Evolutionary conservation across 2,888 invertebrate species (phyloP), one percentile per base, ranked within the genome.

Genomic region (Plebejus argus): DNA sequence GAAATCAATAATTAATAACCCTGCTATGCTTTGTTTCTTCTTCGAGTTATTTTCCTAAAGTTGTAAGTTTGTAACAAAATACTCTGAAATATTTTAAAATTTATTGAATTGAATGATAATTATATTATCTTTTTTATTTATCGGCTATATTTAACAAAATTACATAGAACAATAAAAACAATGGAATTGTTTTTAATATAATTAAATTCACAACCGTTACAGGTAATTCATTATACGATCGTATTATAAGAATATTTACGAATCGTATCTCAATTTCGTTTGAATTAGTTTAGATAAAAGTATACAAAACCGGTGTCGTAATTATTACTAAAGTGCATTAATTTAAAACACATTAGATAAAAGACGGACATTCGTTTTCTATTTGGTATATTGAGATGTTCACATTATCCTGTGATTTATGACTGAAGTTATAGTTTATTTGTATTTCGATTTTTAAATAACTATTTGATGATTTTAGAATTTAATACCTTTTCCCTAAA

Each of bases 281-380:
- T 74, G n/a, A 28, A 74, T 74, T 33, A 49, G 23, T 74, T 49
- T 74, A 28, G 49, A 49, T 72, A 23, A 39, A 71, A 35, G 3
- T 39, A 35, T 1, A 20, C 45, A 39, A 39, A 72, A 72, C 72
- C 72, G 72, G 72, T 72, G 45, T 72, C 15, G 72, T 72, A 74
- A 53, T 53, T 74, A 53, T 74, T 53, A 53, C 45, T 72, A 66
- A 45, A 72, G 28, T 74, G 49, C 72, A 45, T 53, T 74, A 28
- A 74, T 74, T 74, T 53, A 74, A 74, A 28, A 49, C 49, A 23
- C 23, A 49, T 74, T 28, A 45, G 72, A 72, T 72, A 72, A 23
- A 12, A 74, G 23, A 15, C 72, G 28, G 49, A 45, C 28, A 74
- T 49, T 74, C 28, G 28, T 74, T 49, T 28, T 74, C 8, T 28